Percentiles rank a stretch among this genome's conserved stretches.
Conservation (phyloP, 2,888 invertebrate species). For the Andrena camellia region DNA sequence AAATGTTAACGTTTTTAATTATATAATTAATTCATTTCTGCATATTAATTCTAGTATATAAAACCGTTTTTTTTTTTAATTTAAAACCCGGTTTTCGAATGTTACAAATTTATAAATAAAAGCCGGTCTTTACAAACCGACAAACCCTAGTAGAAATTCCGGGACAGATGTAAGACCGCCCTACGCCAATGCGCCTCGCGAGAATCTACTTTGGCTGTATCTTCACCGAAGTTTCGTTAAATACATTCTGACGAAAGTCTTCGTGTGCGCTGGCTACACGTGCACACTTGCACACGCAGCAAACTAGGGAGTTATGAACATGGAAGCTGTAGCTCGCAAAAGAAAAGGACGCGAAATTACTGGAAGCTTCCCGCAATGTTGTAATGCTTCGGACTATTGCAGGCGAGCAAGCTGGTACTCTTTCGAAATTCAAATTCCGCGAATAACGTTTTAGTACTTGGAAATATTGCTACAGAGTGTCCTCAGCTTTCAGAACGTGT, state of each 20-base stretch:
- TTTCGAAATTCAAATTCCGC: neutral
- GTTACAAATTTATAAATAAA: too few species aligned
- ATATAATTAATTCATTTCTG: too few species aligned
- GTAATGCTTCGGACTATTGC: neutral
- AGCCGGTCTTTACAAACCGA: too few species aligned
- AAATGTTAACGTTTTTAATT: too few species aligned
- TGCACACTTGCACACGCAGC: neutral
- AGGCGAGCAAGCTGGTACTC: neutral
- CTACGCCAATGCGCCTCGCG: neutral
- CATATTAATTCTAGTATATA: too few species aligned
- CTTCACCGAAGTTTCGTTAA: conserved; percentile 6
- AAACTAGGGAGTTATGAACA: neutral
- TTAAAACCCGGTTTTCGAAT: too few species aligned
- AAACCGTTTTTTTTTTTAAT: too few species aligned
- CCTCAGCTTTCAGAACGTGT: neutral
- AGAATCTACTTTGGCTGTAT: conserved; percentile 7
- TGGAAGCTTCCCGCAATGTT: neutral
- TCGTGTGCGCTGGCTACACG: neutral
- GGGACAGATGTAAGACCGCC: neutral
- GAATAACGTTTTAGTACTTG: neutral
- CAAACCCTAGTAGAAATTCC: neutral
- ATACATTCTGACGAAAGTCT: conserved; percentile 1
- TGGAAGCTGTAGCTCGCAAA: neutral
- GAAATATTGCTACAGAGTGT: neutral
- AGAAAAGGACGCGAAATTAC: neutral